phyloP scores from a whole-genome alignment of 2,113 vertebrate genomes.

The Ceuthmochares aereus region DNA sequence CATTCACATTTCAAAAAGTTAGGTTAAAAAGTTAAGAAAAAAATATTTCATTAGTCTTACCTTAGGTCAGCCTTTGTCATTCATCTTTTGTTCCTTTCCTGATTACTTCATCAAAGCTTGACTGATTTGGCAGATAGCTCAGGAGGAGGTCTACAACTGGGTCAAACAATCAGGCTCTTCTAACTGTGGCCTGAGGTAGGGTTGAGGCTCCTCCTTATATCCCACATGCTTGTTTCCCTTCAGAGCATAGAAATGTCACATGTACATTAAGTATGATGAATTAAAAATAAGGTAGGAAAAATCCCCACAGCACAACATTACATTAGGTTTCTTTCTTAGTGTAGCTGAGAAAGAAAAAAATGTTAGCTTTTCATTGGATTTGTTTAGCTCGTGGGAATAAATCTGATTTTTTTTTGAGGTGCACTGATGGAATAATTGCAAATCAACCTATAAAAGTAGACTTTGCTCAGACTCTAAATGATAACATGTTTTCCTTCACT shows the following conservation, averaged over 20 bases:
- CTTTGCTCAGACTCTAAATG: background rate
- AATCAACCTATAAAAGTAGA: background rate
- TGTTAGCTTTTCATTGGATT: background rate
- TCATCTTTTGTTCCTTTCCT: background rate
- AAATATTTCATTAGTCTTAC: background rate
- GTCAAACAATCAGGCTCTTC: background rate
- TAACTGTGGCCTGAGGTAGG: background rate
- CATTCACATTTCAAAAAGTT: too few relatives aligned
- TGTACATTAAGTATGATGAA: background rate
- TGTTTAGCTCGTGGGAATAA: background rate
- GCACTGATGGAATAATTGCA: background rate
- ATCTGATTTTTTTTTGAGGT: background rate
- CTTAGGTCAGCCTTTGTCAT: background rate
- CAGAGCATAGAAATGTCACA: background rate
- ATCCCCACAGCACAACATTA: background rate
- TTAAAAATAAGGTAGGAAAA: background rate
- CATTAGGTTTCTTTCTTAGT: background rate
- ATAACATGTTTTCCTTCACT: background rate
- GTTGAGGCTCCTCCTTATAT: background rate
- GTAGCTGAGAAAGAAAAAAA: background rate
- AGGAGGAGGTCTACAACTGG: background rate
- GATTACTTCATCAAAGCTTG: background rate
- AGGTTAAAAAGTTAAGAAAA: too few relatives aligned
- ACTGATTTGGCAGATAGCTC: background rate
- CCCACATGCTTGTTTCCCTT: background rate